phyloP scores from a whole-genome alignment of 1,140 invertebrate species.

The Lordiphosa collinella region DNA sequence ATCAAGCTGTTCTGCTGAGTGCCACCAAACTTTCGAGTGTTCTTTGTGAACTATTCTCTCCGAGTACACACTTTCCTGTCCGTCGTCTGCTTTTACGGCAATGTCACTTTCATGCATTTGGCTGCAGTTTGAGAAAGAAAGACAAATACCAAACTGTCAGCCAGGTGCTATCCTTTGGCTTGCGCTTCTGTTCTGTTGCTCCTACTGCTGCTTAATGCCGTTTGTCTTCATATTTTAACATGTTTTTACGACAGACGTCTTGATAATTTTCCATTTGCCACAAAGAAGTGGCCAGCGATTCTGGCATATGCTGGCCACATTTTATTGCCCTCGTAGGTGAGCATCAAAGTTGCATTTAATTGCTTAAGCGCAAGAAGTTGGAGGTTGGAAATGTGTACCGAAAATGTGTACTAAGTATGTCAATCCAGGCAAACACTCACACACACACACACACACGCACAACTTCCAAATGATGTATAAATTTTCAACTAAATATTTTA shows the following conservation, averaged over 20 bases:
- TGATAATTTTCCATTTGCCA: constrained; percentile 23
- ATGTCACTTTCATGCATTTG: too few relatives aligned
- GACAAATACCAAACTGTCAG: too few relatives aligned
- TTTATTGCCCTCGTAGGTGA: constrained; percentile 4
- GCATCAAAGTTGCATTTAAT: constrained; percentile 21
- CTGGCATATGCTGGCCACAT: constrained; percentile 5
- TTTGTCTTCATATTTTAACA: constrained; percentile 18
- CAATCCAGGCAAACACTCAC: constrained; percentile 1
- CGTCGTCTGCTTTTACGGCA: too few relatives aligned
- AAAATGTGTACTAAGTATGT: constrained; percentile 1
- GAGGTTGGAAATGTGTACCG: too few relatives aligned
- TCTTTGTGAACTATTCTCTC: too few relatives aligned
- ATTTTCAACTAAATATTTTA: constrained; percentile 53
- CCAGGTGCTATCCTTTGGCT: too few relatives aligned
- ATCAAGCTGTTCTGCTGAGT: too few relatives aligned
- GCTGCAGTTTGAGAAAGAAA: too few relatives aligned
- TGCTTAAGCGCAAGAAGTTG: constrained; percentile 12
- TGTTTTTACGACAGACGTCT: constrained; percentile 13
- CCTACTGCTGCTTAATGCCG: background rate
- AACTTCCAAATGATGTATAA: constrained; percentile 26
- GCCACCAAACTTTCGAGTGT: too few relatives aligned
- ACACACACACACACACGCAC: background rate
- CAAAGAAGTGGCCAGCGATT: constrained; percentile 18
- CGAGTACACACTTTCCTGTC: too few relatives aligned
- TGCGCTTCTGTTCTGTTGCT: too few relatives aligned